Evolutionary conservation across 2,797 vertebrate species (phyloP), one percentile per base, ranked within the genome.

Genomic region (Pipistrellus nathusii): DNA sequence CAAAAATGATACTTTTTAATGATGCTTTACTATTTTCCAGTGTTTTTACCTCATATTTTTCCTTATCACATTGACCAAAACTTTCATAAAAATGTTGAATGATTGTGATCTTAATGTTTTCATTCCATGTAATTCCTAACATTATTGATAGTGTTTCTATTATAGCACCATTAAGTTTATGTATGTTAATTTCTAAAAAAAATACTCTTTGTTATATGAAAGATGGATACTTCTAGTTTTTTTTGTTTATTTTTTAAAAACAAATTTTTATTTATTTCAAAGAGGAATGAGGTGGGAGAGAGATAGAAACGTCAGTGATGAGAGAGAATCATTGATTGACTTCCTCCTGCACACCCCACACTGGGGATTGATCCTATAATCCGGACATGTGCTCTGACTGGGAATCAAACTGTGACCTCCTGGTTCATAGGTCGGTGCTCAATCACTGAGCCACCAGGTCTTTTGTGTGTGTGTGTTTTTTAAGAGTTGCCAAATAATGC

Each of bases 1-100:
- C 62, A 66, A 93, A 92, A 95, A 81, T 92, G 88, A 95, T 62
- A 95, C 92, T 95, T 92, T 55, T 66, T 30, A 94, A 62, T 85
- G 59, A 62, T 62, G 59, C 44, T 93, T 85, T 69, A 93, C n/a
- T 90, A 66, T 87, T 88, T 89, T 88, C 23, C 18, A 48, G 2
- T 85, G 25, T 90, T 95, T 95, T 53, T 94, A 27, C 51, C 27
- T 91, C 23, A 53, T 94, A 35, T 59, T 48, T 76, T 90, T 62
- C 62, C 44, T 90, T 76, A 92, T 68, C 32, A 88, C 27, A 18
- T 77, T 87, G 82, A 17, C 83, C 90, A 72, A 86, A 90, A 82
- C 35, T 27, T 92, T 21, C 82, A 23, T 62, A 90, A 76, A 59
- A 88, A 87, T 69, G 27, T 88, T 81, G 27, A 87, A 73, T 94